A percentile compares a stretch with the other conserved stretches of the same genome.
phyloP scores from a whole-genome alignment of 2,888 invertebrate genomes.

The Agrilus biguttatus region DNA sequence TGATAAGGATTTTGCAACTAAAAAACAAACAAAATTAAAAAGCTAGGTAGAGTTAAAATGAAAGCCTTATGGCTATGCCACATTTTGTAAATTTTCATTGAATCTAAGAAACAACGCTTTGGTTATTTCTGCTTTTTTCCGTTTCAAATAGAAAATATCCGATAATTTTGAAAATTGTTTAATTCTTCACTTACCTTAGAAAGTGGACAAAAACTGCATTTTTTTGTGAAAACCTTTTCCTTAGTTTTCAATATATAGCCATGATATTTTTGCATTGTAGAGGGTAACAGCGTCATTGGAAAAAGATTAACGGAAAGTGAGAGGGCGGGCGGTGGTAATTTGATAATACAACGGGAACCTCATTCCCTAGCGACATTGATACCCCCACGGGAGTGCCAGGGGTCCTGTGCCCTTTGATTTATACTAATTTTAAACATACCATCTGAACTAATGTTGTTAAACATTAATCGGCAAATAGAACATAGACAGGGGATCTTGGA shows the following conservation, averaged over 20 bases:
- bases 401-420: slow-evolving; percentile 32
- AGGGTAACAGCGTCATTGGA: slow-evolving; percentile 26
- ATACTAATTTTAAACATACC: slow-evolving; percentile 36
- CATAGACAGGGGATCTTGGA: neutral
- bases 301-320: slow-evolving; percentile 32
- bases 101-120: no score
- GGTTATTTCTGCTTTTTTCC: no score
- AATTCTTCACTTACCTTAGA: no score
- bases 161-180: no score
- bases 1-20: no score
- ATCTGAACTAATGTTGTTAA: slow-evolving; percentile 34
- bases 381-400: slow-evolving; percentile 19
- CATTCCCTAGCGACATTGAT: slow-evolving; percentile 14
- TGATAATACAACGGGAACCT: slow-evolving; percentile 31
- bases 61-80: no score
- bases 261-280: neutral
- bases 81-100: no score
- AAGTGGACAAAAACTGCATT: no score
- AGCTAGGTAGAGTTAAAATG: no score
- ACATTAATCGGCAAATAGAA: slow-evolving; percentile 30
- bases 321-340: slow-evolving; percentile 34
- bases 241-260: neutral
- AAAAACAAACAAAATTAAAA: no score
- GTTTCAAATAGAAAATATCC: no score
- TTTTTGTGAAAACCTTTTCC: no score